phyloP scores from a whole-genome alignment of 2,113 vertebrate genomes.

The Forbesichthys papilliferus region DNA sequence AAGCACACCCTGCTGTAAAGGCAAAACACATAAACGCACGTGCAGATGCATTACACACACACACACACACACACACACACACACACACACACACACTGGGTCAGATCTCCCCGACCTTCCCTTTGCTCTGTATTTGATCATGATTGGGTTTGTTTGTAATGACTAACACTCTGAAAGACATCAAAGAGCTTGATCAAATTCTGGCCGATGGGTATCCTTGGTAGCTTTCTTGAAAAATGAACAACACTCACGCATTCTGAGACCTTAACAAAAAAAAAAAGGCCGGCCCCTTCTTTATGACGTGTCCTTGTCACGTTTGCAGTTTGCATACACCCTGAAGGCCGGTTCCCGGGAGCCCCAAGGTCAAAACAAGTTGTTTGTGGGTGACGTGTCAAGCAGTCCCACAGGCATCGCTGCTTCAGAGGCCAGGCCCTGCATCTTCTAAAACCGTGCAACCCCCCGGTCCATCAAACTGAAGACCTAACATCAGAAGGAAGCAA shows the following conservation, averaged over 20 bases:
- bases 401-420: conserved; percentile 64
- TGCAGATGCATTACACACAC: neutral
- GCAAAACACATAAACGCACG: neutral
- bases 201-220: conserved; percentile 78
- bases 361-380: conserved; percentile 77
- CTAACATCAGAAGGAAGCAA: conserved; percentile 56
- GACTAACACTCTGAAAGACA: conserved; percentile 76
- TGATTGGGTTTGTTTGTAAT: conserved; percentile 79
- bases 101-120: conserved; percentile 56
- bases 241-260: conserved; percentile 7
- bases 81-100: conserved; percentile 3
- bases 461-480: conserved; percentile 60
- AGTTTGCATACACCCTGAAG: conserved; percentile 80
- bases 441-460: conserved; percentile 32
- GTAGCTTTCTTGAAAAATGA: conserved; percentile 73
- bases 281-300: conserved; percentile 62
- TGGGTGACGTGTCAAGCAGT: conserved; percentile 63
- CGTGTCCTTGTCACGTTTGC: conserved; percentile 67
- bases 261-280: conserved; percentile 76
- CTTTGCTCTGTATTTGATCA: conserved; percentile 74
- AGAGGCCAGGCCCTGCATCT: conserved; percentile 39
- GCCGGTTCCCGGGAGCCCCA: conserved; percentile 69
- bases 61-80: conserved; percentile 12
- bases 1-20: conserved; percentile 34
- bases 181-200: conserved; percentile 78